Evolutionary conservation across 2,888 invertebrate species (phyloP), one percentile per base, ranked within the genome.

Genomic region (Ichneumon xanthorius): DNA sequence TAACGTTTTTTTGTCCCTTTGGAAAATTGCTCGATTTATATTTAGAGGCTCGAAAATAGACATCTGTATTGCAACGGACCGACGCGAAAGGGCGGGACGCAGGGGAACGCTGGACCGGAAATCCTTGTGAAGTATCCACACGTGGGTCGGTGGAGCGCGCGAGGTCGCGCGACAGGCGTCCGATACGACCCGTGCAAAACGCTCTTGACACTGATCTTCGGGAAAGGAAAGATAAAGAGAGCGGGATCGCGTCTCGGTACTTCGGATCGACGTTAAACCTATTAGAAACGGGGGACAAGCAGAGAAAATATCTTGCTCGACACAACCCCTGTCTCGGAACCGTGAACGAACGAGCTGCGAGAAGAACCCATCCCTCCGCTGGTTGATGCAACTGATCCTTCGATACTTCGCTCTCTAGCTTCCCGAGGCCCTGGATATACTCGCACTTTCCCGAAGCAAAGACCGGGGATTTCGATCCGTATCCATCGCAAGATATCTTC

Each of bases 351-450:
- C 73, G 58, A 30, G 45, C 61, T 61, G 61, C 7, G 40, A 61
- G 73, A 7, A 33, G 30, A 14, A n/a, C 19, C 40, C 45, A 26
- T 58, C 72, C 48, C 61, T 55, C 30, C 33, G 30, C 4, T 50
- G 48, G 30, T 48, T 50, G 30, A 30, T 50, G 48, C 45, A 75
- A 75, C 63, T 26, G 63, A 75, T 65, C 63, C 63, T 63, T 75
- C 75, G 75, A 75, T 33, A 75, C 45, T 75, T 75, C 50, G 33
- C 50, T n/a, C 61, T 63, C 63, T 50, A 61, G 58, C 73, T 16
- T 61, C 26, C 73, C 61, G n/a, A 45, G 37, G 61, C 61, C 16
- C 40, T 61, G 40, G 73, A 58, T 61, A 26, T 22, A 70, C 19
- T 30, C 48, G 14, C n/a, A 7, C 30, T 45, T 68, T 14, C 1